Base-by-base conservation (phyloP, 2,888 invertebrate species). In the Notocelia uddmanniana region DNA sequence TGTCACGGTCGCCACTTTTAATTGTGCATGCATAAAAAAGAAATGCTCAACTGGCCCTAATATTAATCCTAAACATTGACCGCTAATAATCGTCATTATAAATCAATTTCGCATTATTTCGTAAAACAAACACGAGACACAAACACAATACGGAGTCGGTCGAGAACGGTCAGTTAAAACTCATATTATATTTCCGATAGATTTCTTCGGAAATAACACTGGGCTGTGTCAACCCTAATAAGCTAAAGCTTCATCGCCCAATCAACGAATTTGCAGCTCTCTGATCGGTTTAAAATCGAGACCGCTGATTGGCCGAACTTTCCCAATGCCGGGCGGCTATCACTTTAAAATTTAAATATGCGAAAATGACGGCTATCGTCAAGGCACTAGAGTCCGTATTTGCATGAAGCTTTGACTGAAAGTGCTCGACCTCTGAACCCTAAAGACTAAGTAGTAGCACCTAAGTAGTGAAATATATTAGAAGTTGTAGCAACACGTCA, bases 381-480 rank as follows among this genome's bases (percentile, higher is more conserved):
- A 72, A 72, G 72, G 72, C 72, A 72, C 72, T 72, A 45, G 31
- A 60, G 72, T 68, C 67, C 67, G 15, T 57, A 72, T 55, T 72
- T 62, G 55, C 55, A 67, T 71, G 66, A 57, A 52, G 71, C 23
- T 71, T 67, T 66, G 54, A 71, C 66, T 67, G 54, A 71, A 18
- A 54, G 48, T 60, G 59, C 48, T 19, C 71, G 71, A 67, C 71
- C 60, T 71, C 45, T 59, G 80, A 80, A 83, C 78, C 80, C 85
- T 87, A 88, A 78, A 78, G 80, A 86, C 89, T 90, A 90, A 85
- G 81, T 87, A 87, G 83, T 91, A 92, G 92, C 92, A 92, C 92
- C 92, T 89, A 86, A 88, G 75, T 88, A 91, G 90, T 91, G 90
- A 84, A 80, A 81, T 85, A 83, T 72, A 72, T 64, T 68, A 73